phyloP scores from a whole-genome alignment of 1,140 invertebrate species.

The Probaryconus sp. region DNA sequence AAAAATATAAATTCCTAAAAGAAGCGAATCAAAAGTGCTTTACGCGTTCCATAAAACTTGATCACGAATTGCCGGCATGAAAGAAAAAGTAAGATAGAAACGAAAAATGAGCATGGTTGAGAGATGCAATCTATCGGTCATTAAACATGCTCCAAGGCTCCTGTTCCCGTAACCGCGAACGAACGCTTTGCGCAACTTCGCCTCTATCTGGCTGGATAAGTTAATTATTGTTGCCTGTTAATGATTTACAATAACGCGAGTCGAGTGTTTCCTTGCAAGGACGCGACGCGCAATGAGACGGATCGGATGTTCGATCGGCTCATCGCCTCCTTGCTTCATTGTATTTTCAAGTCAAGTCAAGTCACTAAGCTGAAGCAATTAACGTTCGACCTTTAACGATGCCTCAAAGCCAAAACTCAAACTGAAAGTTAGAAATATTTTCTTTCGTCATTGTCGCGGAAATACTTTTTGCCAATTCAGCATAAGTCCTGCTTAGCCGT shows the following conservation, averaged over 20 bases:
- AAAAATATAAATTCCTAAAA: conserved; percentile 17
- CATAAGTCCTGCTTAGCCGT: conserved; percentile 14
- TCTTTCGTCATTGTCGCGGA: conserved; percentile 27
- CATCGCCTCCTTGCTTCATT: conserved; percentile 29
- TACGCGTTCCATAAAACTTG: conserved; percentile 50
- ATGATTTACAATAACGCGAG: conserved; percentile 73
- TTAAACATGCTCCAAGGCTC: conserved; percentile 72
- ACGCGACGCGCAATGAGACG: conserved; percentile 53
- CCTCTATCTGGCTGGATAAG: conserved; percentile 67
- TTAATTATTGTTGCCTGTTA: conserved; percentile 75
- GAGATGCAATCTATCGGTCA: conserved; percentile 72
- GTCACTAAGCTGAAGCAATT: conserved; percentile 57
- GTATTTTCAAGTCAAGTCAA: conserved; percentile 38
- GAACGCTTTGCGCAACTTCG: conserved; percentile 64
- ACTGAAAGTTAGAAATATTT: conserved; percentile 13
- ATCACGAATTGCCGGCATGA: conserved; percentile 29
- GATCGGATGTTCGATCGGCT: conserved; percentile 14
- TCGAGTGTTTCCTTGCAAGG: conserved; percentile 72
- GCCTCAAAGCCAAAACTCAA: conserved; percentile 39
- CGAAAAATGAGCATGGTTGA: conserved; percentile 60
- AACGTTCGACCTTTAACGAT: conserved; percentile 66
- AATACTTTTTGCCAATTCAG: conserved; percentile 30
- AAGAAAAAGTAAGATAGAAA: conserved; percentile 57
- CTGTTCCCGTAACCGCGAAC: conserved; percentile 57
- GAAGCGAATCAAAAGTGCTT: conserved; percentile 24